Evolutionary conservation across 2,797 vertebrate species (phyloP), one percentile per base, ranked within the genome.

Genomic region (Gymnothorax javanicus): DNA sequence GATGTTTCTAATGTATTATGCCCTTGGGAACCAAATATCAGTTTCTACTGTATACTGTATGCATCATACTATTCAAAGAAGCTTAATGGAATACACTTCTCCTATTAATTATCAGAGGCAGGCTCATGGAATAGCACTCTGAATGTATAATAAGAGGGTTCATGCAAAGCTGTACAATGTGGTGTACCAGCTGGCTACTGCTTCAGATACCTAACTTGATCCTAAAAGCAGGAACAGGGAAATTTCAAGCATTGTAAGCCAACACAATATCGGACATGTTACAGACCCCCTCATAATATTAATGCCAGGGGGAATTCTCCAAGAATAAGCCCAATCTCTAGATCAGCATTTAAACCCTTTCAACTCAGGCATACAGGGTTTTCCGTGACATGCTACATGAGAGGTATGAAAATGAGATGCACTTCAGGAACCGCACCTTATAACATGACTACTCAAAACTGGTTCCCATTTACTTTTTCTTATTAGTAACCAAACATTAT

Each of bases 21-120:
- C 88, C 69, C 91, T 88, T 7, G 90, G 89, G 90, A 88, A 92
- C 86, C 90, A 94, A 93, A 91, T 88, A 92, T 94, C 93, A 95
- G 85, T 62, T 85, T 87, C 90, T 89, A 88, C 87, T 92, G 89
- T 89, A 90, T 90, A 91, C 75, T 71, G 84, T 75, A 86, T 92
- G 88, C 93, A 85, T 93, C 89, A 90, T 85, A 88, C 86, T 82
- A 88, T 54, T 86, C 73, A 85, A 71, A 90, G 87, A 89, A 91
- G 87, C 58, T 43, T 77, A 60, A 88, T 86, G 81, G 75, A 91
- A 92, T 90, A 85, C 92, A 54, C 86, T 25, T 82, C 57, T 84
- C 89, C 87, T 86, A 87, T 88, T 91, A 64, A 90, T 91, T 88
- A 90, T 82, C 84, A 84, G 57, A 27, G 25, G 9, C 81, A 58